phyloP scores from a whole-genome alignment of 2,797 vertebrate species.

The Thalassophryne amazonica region DNA sequence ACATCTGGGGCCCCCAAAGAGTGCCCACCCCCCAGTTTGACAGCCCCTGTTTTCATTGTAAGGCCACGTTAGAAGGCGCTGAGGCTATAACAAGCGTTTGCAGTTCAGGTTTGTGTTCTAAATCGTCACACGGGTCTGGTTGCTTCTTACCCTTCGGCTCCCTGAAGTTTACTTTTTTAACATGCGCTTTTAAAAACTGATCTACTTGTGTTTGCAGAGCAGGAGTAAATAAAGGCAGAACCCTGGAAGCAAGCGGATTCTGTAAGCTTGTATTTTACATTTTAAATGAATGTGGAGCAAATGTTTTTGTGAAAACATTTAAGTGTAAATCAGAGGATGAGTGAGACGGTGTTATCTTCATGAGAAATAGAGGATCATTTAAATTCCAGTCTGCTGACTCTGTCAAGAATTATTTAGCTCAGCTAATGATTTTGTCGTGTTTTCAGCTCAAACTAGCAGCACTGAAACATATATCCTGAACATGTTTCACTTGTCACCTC shows the following conservation, averaged over 20 bases:
- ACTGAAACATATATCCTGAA: constrained; percentile 29
- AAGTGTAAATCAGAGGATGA: constrained; percentile 6
- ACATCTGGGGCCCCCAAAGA: background rate
- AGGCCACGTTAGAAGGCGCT: background rate
- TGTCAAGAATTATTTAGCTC: constrained; percentile 9
- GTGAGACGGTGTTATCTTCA: constrained; percentile 7
- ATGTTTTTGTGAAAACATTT: background rate
- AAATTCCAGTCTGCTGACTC: constrained; percentile 4
- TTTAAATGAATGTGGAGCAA: constrained; percentile 7
- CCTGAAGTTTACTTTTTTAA: constrained; percentile 29
- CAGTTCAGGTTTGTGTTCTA: constrained; percentile 17
- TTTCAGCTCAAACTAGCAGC: constrained; percentile 26
- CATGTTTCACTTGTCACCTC: constrained; percentile 36
- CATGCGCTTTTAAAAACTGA: constrained; percentile 33
- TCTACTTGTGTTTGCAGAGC: constrained; percentile 36
- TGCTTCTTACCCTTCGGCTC: constrained; percentile 28
- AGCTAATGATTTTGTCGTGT: constrained; percentile 7
- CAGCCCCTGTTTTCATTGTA: no score
- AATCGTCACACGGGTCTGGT: constrained; percentile 26
- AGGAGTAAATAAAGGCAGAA: constrained; percentile 14
- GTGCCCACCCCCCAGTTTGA: no score
- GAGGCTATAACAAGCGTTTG: constrained; percentile 11
- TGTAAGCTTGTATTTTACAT: constrained; percentile 14
- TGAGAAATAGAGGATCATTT: background rate
- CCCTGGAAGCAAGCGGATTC: constrained; percentile 17